Conservation (phyloP, 2,797 vertebrate genomes). For the Poecilia gillii region DNA sequence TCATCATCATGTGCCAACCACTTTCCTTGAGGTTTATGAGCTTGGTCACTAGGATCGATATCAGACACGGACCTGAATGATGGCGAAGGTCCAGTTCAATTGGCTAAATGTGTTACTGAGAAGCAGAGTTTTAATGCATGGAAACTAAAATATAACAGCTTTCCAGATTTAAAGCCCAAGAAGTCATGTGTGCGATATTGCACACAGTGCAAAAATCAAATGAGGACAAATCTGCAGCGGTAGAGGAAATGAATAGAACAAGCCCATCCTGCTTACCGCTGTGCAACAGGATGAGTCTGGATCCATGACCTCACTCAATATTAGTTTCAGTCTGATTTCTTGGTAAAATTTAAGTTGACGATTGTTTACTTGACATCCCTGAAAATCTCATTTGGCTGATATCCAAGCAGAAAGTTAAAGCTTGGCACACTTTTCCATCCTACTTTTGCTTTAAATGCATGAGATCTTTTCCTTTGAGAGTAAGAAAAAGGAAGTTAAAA, state of each 20-base stretch:
- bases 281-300: neutral
- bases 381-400: constrained; percentile 5
- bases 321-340: constrained; percentile 3
- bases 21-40: neutral
- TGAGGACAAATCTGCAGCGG: neutral
- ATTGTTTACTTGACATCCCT: neutral
- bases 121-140: neutral
- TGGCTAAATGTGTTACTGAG: neutral
- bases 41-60: neutral
- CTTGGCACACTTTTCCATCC: constrained; percentile 11
- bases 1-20: neutral
- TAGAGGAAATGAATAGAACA: neutral
- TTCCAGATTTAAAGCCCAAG: neutral
- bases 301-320: neutral
- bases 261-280: neutral
- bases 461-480: constrained; percentile 41
- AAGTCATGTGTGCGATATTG: neutral
- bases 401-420: constrained; percentile 9
- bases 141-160: neutral
- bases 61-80: neutral
- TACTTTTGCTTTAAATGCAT: constrained; percentile 17
- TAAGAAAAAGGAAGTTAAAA: constrained; percentile 19
- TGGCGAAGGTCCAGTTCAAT: neutral
- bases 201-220: neutral
- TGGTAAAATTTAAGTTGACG: neutral